Evolutionary conservation across 1,140 invertebrate genomes (phyloP), one percentile per base, ranked within the genome.

Genomic region (Drosophila parvula): DNA sequence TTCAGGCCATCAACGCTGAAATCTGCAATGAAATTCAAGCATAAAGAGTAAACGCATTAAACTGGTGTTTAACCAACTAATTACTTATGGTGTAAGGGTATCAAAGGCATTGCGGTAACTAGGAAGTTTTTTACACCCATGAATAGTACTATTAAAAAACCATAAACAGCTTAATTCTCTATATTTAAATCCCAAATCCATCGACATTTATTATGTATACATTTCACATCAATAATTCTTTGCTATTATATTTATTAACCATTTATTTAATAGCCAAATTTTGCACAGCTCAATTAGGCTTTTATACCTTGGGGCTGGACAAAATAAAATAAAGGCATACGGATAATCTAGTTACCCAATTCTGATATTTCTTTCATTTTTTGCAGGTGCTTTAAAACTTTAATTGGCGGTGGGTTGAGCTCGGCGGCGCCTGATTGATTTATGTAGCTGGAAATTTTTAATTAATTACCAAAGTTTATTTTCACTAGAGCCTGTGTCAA

Each of bases 1-100:
- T 94, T 94, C 75, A 96, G 91, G 74, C 94, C 85, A 41, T 56
- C 70, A 22, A 80, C 62, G 47, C 32, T 88, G 51, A 78, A 90
- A 84, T 90, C 92, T 93, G 86, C 27, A 92, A 92, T 43, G 47
- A 41, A 63, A 63, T 41, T 34, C 32, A 65, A 53, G 45, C 61
- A 70, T 27, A 43, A 18, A 28, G 41, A 28, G 30, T 36, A 43
- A 57, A 18, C 30, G 27, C 34, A 73, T 58, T 67, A 36, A 67
- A 67, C 32, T 41, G 36, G 11, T 11, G 1, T 50, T 50, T 32
- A 64, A 64, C 10, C 44, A 48, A 32, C 12, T 40, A 48, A 40
- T 38, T 63, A 27, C 18, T 38, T 32, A 30, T 28, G 27, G 55
- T 58, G n/a, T 59, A 16, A 7, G 40, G n/a, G 16, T 44, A 18